Evolutionary conservation across 2,888 invertebrate genomes (phyloP), one percentile per base, ranked within the genome.

Genomic region (Cryptus armator): DNA sequence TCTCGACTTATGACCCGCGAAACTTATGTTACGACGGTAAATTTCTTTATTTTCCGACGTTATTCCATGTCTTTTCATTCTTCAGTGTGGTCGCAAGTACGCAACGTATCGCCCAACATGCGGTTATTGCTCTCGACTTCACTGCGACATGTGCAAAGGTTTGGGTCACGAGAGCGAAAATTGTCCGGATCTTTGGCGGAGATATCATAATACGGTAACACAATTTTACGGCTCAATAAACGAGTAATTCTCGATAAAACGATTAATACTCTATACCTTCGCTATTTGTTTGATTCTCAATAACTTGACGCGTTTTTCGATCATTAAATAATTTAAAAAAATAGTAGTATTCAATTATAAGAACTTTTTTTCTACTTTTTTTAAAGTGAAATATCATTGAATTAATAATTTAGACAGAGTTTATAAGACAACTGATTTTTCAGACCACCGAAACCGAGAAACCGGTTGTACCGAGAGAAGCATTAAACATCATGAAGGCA

Each of bases 111-210:
- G 89, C 74, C 89, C 90, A 85, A 95, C 95, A 86, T 97, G 97
- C 89, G 94, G 94, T 70, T 89, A 92, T 85, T 95, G 95, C 94
- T 90, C 91, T 68, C 90, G 91, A 48, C 83, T 94, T 2, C 91
- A 91, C 6, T 97, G 97, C 90, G 93, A 92, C 9, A 94, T 96
- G 90, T 97, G 97, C 91, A 95, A 95, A 74, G 95, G 96, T 88
- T 89, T 90, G 37, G 97, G 97, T 0, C 97, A 97, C 91, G 94
- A 94, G 10, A 89, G 94, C 67, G 93, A 94, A 29, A 94, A 94
- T 90, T 97, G 97, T 89, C 97, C 97, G 0, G 97, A 97, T 93
- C 93, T 96, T 59, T 97, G 97, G 97, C 95, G 97, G 71, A 95
- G 97, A 80, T 97, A 97, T 93, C 96, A 97, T 92, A 95, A 96